These are phyloP conservation scores for Halcyon smyrnensis DNA, from an alignment of 2,797 vertebrate species.

Conservation along the genomic window DNA sequence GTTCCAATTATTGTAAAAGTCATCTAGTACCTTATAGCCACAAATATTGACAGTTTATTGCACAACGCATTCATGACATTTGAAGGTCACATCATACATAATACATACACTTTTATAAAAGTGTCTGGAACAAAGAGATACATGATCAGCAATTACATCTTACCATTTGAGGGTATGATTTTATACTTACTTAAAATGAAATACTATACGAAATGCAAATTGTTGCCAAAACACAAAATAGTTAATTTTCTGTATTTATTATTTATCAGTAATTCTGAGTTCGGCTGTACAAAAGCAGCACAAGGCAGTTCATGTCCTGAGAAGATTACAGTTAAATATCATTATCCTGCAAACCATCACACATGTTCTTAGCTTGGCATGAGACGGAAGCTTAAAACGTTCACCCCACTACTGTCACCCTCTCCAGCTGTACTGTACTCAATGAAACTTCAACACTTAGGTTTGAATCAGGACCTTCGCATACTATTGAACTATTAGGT, in stretches of 20 bases:
- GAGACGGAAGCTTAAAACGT: background rate
- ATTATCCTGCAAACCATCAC: background rate
- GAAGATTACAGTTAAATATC: conserved; percentile 19
- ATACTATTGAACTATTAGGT: background rate
- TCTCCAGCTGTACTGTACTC: background rate
- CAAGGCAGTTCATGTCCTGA: background rate
- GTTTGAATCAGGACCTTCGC: background rate
- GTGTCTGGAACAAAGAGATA: conserved; percentile 91
- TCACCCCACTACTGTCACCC: background rate
- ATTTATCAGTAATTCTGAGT: background rate
- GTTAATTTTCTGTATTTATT: conserved; percentile 38
- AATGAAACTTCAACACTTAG: background rate
- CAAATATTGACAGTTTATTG: conserved; percentile 99
- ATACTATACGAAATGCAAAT: conserved; percentile 46
- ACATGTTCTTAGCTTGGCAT: background rate
- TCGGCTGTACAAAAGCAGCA: background rate
- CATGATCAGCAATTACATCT: conserved; percentile 90
- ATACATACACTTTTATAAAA: conserved; percentile 95
- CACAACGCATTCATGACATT: conserved; percentile 99
- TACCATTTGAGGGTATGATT: conserved; percentile 81
- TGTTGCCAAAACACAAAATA: conserved; percentile 55
- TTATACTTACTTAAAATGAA: conserved; percentile 69
- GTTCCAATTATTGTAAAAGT: conserved; percentile 99
- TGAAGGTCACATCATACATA: conserved; percentile 99
- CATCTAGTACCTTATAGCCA: conserved; percentile 98